Evolutionary conservation across 2,888 invertebrate genomes (phyloP).

Genomic region (Octonoba sinensis): DNA sequence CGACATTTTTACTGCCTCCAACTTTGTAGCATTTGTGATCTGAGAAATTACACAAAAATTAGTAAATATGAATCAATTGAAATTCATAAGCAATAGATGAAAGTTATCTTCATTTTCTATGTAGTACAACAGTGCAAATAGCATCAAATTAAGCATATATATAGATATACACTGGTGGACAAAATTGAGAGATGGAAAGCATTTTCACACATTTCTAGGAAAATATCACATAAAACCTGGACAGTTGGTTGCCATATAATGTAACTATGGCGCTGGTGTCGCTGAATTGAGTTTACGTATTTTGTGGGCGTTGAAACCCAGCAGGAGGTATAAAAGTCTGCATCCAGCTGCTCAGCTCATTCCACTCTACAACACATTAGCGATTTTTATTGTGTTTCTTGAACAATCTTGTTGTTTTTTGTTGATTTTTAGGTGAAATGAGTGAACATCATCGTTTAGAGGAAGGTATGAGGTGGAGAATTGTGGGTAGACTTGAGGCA

Average conservation of each 20-base stretch:
- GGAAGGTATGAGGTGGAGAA: slow-evolving; percentile 2
- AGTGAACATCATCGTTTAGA: background rate
- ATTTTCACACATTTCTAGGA: background rate
- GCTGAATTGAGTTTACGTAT: background rate
- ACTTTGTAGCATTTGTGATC: too few relatives aligned
- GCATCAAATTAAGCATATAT: too few relatives aligned
- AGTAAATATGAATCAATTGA: too few relatives aligned
- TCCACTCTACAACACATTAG: background rate
- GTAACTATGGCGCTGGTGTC: background rate
- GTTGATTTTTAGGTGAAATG: slow-evolving; percentile 4
- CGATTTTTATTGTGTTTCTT: background rate
- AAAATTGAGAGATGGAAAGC: background rate
- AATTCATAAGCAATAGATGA: too few relatives aligned
- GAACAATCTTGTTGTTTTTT: background rate
- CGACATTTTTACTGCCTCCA: too few relatives aligned
- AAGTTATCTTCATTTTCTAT: too few relatives aligned
- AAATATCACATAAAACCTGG: background rate
- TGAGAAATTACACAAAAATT: too few relatives aligned
- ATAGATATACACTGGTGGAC: too few relatives aligned
- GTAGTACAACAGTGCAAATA: too few relatives aligned
- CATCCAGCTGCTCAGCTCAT: background rate
- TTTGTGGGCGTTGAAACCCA: background rate
- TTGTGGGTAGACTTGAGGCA: slow-evolving; percentile 6
- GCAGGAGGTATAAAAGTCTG: background rate
- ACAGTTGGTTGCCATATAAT: background rate